Evolutionary conservation across 2,888 invertebrate species (phyloP).

Genomic region (Osmoderma eremita): DNA sequence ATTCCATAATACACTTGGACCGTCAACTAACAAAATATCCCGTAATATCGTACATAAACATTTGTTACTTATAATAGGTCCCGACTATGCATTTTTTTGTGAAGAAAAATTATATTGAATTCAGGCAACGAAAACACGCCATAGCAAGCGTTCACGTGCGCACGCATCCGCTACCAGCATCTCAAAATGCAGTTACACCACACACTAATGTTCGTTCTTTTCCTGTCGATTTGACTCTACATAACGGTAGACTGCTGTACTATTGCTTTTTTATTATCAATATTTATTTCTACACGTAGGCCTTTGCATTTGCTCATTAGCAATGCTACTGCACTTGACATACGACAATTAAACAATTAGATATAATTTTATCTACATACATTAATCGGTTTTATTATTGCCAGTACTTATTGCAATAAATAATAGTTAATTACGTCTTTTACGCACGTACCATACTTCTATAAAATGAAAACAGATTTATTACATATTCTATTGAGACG

Average conservation of each 20-base stretch:
- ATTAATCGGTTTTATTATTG: conserved; percentile 43
- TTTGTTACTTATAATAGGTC: conserved; percentile 52
- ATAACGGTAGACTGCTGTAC: conserved; percentile 32
- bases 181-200: conserved; percentile 50
- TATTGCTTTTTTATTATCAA: conserved; percentile 51
- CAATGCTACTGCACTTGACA: conserved; percentile 18
- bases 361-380: conserved; percentile 33
- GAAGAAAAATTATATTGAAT: conserved; percentile 54
- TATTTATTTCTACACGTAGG: conserved; percentile 59
- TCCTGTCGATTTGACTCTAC: conserved; percentile 45
- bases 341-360: neutral
- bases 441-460: too few relatives aligned
- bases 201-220: conserved; percentile 49
- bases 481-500: too few relatives aligned
- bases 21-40: conserved; percentile 43
- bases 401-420: too few relatives aligned
- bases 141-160: conserved; percentile 57
- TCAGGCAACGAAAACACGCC: conserved; percentile 63
- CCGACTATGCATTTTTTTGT: conserved; percentile 43
- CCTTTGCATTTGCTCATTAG: conserved; percentile 43
- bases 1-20: conserved; percentile 73
- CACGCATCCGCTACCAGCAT: conserved; percentile 53
- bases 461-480: too few relatives aligned
- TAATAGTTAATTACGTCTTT: too few relatives aligned
- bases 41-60: conserved; percentile 50